Base-by-base conservation (phyloP, 1,140 invertebrate species). In the Pseudomyrmex cubaensis region DNA sequence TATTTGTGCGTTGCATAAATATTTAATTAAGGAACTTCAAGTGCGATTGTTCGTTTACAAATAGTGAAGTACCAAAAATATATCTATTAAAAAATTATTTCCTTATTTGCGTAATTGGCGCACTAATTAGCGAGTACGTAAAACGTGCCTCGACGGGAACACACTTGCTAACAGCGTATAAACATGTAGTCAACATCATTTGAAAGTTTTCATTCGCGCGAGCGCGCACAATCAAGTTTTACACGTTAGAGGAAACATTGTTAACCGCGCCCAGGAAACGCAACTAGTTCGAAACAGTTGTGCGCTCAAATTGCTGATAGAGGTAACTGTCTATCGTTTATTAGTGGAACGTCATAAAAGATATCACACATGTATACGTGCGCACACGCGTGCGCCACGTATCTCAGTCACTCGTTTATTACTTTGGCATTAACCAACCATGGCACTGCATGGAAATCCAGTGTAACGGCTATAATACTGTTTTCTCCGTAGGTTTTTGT, bases 201-300 rank as follows among this genome's bases (percentile, higher is more conserved):
- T 54, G 25, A 17, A 56, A 83, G 77, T 46, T 70, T 72, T 48
- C 44, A 9, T 25, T 12, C 12, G 48, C 46, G 20, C 62, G 17
- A 35, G 35, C 35, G 35, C 35, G 35, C 35, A 5, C 25, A 15
- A 48, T 12, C 15, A 20, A 70, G 15, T 59, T 80, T 80, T 61
- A 20, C 12, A 22, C 10, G 48, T 13, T 63, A 20, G 17, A 20
- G 59, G 35, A 22, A 25, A 52, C 12, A 25, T 12, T 25, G n/a
- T 63, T 35, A 52, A 83, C 12, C 48, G 59, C 25, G n/a, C 59
- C 12, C 62, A 73, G 83, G 62, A 70, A 35, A 59, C 35, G 35
- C 57, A 57, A 84, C 67, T 80, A 76, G 66, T 84, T 82, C 17
- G 61, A 83, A 76, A 85, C 25, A 72, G 48, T 85, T 85, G 80